Conservation (phyloP, 2,888 invertebrate genomes). For the Aporophyla nigra region DNA sequence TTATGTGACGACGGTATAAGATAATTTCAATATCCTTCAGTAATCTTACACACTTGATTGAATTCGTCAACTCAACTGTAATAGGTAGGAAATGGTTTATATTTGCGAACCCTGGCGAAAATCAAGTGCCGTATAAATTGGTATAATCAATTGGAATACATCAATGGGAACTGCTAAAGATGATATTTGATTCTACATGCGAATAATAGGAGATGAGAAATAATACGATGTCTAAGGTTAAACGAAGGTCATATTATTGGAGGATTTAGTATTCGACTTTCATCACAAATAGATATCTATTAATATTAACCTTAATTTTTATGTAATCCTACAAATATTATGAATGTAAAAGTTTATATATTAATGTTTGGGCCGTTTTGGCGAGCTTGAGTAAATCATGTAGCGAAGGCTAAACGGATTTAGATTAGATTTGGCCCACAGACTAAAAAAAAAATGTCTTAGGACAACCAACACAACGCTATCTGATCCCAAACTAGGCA, state of each 20-base stretch:
- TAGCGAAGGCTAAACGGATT: too few relatives aligned
- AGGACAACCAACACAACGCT: too few relatives aligned
- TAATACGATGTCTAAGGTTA: neutral
- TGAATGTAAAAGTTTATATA: too few relatives aligned
- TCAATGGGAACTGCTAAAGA: neutral
- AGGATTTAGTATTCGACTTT: constrained; percentile 1
- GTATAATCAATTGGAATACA: constrained; percentile 35
- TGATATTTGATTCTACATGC: neutral
- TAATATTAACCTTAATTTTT: neutral
- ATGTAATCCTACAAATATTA: neutral
- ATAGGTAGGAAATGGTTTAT: neutral
- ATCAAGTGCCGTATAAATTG: constrained; percentile 23
- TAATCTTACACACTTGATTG: constrained; percentile 22
- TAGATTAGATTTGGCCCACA: too few relatives aligned
- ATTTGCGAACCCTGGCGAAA: neutral
- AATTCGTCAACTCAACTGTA: constrained; percentile 19
- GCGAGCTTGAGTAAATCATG: too few relatives aligned
- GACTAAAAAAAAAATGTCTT: too few relatives aligned
- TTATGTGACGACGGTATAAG: constrained; percentile 1
- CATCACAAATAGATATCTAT: neutral
- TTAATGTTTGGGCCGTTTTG: too few relatives aligned
- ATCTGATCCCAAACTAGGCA: too few relatives aligned
- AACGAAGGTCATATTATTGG: neutral
- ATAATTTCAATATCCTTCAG: constrained; percentile 27
- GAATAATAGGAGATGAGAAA: neutral